Evolutionary conservation across 2,113 vertebrate species (phyloP).

Genomic region (Helogale parvula): DNA sequence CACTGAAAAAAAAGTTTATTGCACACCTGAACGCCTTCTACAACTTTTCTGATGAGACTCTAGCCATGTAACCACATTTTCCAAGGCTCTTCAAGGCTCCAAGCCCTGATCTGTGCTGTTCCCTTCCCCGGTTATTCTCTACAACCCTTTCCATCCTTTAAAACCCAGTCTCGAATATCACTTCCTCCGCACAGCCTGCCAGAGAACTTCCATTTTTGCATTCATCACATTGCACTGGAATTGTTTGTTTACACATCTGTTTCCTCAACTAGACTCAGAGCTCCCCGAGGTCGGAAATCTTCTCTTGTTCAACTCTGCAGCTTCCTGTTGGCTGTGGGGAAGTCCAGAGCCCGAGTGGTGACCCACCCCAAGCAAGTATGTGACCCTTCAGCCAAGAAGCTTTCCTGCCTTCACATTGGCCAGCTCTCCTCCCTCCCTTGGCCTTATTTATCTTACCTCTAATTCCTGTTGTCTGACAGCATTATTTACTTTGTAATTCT

Average conservation of each 20-base stretch:
- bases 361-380: constrained; percentile 63
- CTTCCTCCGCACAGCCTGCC: constrained; percentile 41
- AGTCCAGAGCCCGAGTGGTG: constrained; percentile 40
- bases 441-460: constrained; percentile 36
- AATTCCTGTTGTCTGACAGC: constrained; percentile 65
- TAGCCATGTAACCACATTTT: background rate
- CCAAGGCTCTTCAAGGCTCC: background rate
- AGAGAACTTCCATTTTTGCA: constrained; percentile 65
- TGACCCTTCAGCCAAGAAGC: background rate
- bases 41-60: background rate
- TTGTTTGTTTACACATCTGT: constrained; percentile 82
- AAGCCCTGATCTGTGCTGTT: background rate
- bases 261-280: constrained; percentile 68
- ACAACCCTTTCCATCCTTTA: background rate
- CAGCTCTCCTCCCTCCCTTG: background rate
- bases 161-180: background rate
- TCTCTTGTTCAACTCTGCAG: constrained; percentile 70
- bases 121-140: background rate
- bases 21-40: background rate
- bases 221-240: constrained; percentile 46
- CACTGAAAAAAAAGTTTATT: background rate
- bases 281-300: constrained; percentile 72
- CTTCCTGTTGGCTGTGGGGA: constrained; percentile 66
- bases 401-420: background rate
- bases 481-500: constrained; percentile 34